Percentiles rank a stretch among this genome's conserved stretches.
Evolutionary conservation across 2,797 vertebrate genomes (phyloP).

Genomic region (Bradypus variegatus): DNA sequence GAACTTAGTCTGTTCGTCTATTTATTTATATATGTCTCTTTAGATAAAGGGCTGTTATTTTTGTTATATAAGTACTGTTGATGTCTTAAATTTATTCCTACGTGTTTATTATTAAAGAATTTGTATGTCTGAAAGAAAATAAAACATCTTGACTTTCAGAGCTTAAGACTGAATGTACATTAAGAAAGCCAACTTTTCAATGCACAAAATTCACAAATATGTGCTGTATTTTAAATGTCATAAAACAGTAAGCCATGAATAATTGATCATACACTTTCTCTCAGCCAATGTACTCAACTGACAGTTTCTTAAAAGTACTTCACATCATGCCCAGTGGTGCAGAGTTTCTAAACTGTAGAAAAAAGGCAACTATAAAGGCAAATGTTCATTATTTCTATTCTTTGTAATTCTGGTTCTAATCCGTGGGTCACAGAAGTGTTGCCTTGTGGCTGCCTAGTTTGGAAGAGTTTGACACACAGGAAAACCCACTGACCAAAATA

Average conservation of each 20-base stretch:
- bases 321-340: neutral
- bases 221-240: slow-evolving; percentile 7
- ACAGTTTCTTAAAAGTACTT: neutral
- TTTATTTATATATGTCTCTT: neutral
- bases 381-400: neutral
- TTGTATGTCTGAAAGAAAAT: slow-evolving; percentile 12
- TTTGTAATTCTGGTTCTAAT: neutral
- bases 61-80: neutral
- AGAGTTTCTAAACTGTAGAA: neutral
- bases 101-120: slow-evolving; percentile 15
- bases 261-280: neutral
- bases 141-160: slow-evolving; percentile 4
- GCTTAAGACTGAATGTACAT: neutral
- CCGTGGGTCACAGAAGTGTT: neutral
- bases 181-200: neutral
- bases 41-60: neutral
- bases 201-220: neutral
- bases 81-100: slow-evolving; percentile 7
- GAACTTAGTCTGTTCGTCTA: neutral
- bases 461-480: neutral
- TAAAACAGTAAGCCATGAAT: neutral
- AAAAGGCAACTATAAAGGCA: neutral
- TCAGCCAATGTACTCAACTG: neutral
- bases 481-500: neutral
- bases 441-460: neutral